Evolutionary conservation across 2,888 invertebrate genomes (phyloP).

Genomic region (Scaptomyza tumidula): DNA sequence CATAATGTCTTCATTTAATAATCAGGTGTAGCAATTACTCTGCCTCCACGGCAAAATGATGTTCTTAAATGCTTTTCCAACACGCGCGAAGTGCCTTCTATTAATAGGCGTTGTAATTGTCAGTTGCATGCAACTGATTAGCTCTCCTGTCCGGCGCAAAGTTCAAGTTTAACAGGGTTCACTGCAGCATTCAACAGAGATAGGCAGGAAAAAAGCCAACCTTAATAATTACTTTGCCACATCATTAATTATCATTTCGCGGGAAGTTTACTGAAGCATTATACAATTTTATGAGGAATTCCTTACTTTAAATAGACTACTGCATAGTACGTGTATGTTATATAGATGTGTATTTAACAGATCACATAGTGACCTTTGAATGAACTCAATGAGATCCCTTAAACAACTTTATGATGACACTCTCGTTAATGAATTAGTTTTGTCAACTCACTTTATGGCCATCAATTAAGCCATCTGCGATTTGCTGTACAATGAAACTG

Average conservation of each 20-base stretch:
- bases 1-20: conserved; percentile 75
- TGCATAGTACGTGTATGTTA: neutral
- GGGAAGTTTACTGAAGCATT: neutral
- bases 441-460: conserved; percentile 53
- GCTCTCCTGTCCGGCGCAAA: conserved; percentile 35
- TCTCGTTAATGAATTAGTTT: conserved; percentile 56
- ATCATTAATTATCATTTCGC: conserved; percentile 27
- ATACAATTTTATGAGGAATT: too few species aligned
- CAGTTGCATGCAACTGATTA: conserved; percentile 70
- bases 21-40: conserved; percentile 60
- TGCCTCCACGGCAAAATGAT: conserved; percentile 30
- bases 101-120: conserved; percentile 74
- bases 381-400: conserved; percentile 30
- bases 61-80: conserved; percentile 42
- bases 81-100: conserved; percentile 55
- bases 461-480: conserved; percentile 35
- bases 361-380: conserved; percentile 9
- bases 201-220: conserved; percentile 3
- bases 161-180: conserved; percentile 40
- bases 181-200: conserved; percentile 6
- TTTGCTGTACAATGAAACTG: conserved; percentile 5
- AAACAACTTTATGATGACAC: conserved; percentile 38
- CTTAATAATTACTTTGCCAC: conserved; percentile 11
- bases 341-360: neutral
- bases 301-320: too few species aligned